Base-by-base conservation (phyloP, 1,140 invertebrate genomes). In the Drosophila lini region DNA sequence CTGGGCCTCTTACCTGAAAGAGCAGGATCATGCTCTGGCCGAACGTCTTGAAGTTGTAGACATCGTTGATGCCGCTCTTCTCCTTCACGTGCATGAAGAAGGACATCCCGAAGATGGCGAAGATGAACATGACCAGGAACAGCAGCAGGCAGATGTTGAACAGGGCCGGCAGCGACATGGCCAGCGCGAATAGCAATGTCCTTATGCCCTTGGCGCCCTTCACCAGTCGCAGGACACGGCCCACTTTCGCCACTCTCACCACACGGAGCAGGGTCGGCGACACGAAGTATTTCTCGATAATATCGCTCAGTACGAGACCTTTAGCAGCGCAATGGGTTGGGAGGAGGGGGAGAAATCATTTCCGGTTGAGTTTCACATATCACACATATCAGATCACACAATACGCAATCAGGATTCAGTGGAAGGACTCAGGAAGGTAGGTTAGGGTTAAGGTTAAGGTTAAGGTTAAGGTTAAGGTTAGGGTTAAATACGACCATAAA, bases 1-100 rank as follows among this genome's bases (percentile, higher is more conserved):
- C 85, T 81, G 65, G 80, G 82, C 40, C 69, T 83, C 92, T 93
- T 93, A 97, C 96, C 95, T 98, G 97, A 94, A 99, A 99, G 70
- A 99, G 95, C 85, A 99, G 94, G 92, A 99, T 99, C 96, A 99
- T 98, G 90, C 98, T 98, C 94, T 98, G 96, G 83, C 97, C 97
- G 93, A 99, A 99, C n/a, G 98, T 99, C 93, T 98, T 97, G 93
- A 99, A 99, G 93, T 99, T 99, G 94, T 99, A 99, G 55, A 98
- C 97, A 92, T 98, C 97, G 91, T 99, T 98, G 64, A 99, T 94
- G 48, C 98, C 98, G 81, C 96, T 97, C 90, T 97, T 96, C 91
- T 97, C 95, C 93, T 98, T 98, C 59, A 99, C 98, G 93, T 98
- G 96, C 97, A 98, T 99, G 94, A 99, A 99, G 94, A 99, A 99